These are phyloP conservation scores for Bos indicus DNA, from an alignment of 2,113 vertebrate species.

Conservation along the genomic window DNA sequence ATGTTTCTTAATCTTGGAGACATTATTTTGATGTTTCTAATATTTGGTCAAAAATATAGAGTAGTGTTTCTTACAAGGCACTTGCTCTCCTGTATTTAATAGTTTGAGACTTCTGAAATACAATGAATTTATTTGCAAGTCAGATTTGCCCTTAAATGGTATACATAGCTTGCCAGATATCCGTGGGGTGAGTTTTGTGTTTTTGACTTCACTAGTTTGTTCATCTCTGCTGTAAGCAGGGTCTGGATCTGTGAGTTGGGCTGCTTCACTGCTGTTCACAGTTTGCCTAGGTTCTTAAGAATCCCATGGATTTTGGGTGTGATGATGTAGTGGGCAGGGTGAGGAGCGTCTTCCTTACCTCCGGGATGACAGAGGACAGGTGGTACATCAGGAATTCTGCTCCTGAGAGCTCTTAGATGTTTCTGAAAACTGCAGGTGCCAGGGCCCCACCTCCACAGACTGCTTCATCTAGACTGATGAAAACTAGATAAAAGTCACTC, in stretches of 20 bases:
- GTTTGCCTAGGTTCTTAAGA: not conserved
- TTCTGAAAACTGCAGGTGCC: not conserved
- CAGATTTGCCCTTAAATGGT: not conserved
- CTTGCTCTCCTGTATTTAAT: not conserved
- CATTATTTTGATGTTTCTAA: not conserved
- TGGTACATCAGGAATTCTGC: not conserved
- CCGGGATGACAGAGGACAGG: not conserved
- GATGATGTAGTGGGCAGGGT: too few species aligned
- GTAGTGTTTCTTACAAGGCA: not conserved
- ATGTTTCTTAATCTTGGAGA: not conserved
- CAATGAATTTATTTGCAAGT: not conserved
- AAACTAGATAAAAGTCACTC: not conserved
- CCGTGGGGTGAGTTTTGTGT: not conserved
- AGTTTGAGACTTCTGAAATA: not conserved
- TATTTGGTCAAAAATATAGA: not conserved
- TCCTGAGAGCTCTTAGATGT: fast-evolving
- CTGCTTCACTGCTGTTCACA: not conserved
- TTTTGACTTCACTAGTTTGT: not conserved
- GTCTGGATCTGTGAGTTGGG: not conserved
- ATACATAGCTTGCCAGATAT: not conserved
- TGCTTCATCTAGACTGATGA: not conserved
- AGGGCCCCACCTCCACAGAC: not conserved
- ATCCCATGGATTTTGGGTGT: not conserved
- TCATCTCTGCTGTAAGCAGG: not conserved
- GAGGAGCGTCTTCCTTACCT: not conserved